Evolutionary conservation across 2,113 vertebrate species (phyloP), one percentile per base, ranked within the genome.

Genomic region (Oostethus manadensis): DNA sequence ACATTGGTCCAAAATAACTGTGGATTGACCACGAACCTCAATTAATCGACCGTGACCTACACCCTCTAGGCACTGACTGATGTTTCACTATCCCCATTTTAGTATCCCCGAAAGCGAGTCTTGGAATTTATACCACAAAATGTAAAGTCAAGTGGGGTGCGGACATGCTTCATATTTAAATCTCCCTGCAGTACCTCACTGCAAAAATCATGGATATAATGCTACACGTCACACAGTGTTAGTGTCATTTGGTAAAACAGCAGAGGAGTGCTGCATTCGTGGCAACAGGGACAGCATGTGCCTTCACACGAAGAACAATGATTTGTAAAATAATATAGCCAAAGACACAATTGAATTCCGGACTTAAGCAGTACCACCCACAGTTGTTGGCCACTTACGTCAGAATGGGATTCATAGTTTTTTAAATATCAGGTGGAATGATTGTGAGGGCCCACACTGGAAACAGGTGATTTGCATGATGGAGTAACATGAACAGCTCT

Each of bases 361-460:
- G 40, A 64, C 35, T 66, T 58, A 60, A 51, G 46, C 23, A 57
- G 43, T 35, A 51, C 54, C 56, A 42, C 16, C 17, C 26, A 55
- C 22, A 40, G 8, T 64, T 11, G 8, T 45, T 44, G 57, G 59
- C 40, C 44, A 10, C 69, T 68, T 60, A 64, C 55, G 78, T 75
- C 63, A 68, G 79, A 74, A 26, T 64, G 50, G 17, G 55, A 76
- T 78, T 64, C 49, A 60, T 67, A 23, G n/a, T 54, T 78, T 77
- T 79, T 64, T 47, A 47, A 49, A 29, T 18, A 9, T 3, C 26
- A 22, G 45, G 15, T 33, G 48, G 20, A 58, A 20, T 0, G 16
- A 58, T 15, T 70, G 43, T 22, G 43, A 18, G 22, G 51, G n/a
- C 4, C 46, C 60, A 47, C 48, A 8, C 14, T 20, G 56, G 56